Conservation (phyloP, 2,888 invertebrate genomes). For the Salticus scenicus region DNA sequence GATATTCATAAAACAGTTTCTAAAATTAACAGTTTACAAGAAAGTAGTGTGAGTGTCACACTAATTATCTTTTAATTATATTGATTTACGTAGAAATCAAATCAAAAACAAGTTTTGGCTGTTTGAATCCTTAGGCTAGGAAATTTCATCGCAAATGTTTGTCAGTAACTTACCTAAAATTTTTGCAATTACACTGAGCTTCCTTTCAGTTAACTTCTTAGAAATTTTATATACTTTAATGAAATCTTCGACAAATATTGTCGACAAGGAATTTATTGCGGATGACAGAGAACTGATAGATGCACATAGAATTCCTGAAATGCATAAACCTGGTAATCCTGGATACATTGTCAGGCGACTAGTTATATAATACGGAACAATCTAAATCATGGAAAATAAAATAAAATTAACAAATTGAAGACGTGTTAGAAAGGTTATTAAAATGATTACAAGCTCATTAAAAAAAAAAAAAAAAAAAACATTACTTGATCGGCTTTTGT, state of each 20-base stretch:
- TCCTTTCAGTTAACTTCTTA: not conserved
- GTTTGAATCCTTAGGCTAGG: too few relatives aligned
- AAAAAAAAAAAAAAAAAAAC: too few relatives aligned
- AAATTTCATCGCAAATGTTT: too few relatives aligned
- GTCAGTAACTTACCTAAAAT: constrained; percentile 18
- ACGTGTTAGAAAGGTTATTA: too few relatives aligned
- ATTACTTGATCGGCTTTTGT: constrained; percentile 81
- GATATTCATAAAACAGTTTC: too few relatives aligned
- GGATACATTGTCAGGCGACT: constrained; percentile 78
- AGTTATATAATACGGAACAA: constrained; percentile 77
- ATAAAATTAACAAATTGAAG: too few relatives aligned
- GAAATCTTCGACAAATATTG: constrained; percentile 92
- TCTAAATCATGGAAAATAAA: constrained; percentile 55
- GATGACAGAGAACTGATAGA: constrained; percentile 93
- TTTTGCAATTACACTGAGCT: constrained; percentile 76
- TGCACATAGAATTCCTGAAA: constrained; percentile 93
- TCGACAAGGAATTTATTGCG: constrained; percentile 90
- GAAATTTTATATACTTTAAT: constrained; percentile 77
- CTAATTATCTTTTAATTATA: too few relatives aligned
- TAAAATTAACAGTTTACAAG: too few relatives aligned
- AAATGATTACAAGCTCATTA: too few relatives aligned
- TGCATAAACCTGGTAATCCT: constrained; percentile 90
- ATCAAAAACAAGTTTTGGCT: too few relatives aligned
- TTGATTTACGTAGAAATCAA: too few relatives aligned
- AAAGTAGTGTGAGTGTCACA: too few relatives aligned